Evolutionary conservation across 2,888 invertebrate species (phyloP), one percentile per base, ranked within the genome.

Genomic region (Erebia ligea): DNA sequence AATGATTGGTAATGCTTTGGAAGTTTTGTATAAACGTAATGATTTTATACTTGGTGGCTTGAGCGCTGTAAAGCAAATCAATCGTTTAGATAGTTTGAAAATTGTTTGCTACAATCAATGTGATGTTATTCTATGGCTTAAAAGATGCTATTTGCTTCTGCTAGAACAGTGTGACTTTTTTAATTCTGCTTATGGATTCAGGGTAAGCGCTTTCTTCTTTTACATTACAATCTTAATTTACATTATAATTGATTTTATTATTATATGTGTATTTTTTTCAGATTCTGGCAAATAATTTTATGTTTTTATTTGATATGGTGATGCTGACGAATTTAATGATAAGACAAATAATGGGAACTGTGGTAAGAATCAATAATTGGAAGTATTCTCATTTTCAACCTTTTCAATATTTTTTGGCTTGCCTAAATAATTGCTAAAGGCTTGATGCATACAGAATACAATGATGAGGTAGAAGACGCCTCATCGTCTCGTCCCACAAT

Each of bases 71-170:
- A 56, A 40, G 17, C 25, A 62, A 21, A 6, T 17, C 0, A 67
- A 66, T 57, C 59, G 52, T 50, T 68, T 76, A 19, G 61, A 73
- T 50, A 57, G 19, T 11, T 67, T 73, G n/a, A 76, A 73, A n/a
- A 68, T 63, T 4, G 21, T 68, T 59, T 65, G 67, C 17, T 71
- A 72, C 1, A 59, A 48, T 56, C 58, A 58, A 15, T 54, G 67
- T 10, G 58, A 69, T 25, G 67, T 71, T 8, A 66, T 79, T 10
- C 48, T 64, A 9, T 65, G 71, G 64, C 63, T 76, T 19, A 71
- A 54, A 45, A 76, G 74, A 68, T 76, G 68, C n/a, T 76, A 74
- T n/a, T 56, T 75, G 17, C 69, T 78, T 48, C 61, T 78, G 57
- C 54, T 71, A 10, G 70, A 74, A 40, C 77, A 78, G 70, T 68